These are phyloP conservation scores for Mongoloraphidia duomilia DNA, from an alignment of 2,888 invertebrate genomes.

Conservation along the genomic window DNA sequence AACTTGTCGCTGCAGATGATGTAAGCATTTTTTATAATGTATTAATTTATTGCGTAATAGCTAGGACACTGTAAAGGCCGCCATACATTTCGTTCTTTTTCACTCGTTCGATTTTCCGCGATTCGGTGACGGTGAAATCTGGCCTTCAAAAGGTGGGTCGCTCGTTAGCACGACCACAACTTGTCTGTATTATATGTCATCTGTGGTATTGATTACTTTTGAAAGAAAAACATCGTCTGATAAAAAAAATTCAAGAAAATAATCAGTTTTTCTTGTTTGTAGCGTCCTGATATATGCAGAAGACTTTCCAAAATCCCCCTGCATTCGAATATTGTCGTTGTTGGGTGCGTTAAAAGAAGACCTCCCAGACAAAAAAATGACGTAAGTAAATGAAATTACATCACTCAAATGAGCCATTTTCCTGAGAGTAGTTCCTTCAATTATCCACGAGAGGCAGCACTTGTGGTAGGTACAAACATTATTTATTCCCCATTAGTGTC, in stretches of 20 bases:
- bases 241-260: not conserved
- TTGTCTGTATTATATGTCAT: no score
- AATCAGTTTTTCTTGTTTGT: not conserved
- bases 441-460: no score
- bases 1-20: slow-evolving; percentile 34
- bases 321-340: not conserved
- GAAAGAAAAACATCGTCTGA: not conserved
- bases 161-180: no score
- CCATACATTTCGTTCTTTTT: no score
- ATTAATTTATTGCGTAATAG: not conserved
- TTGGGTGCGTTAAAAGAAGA: slow-evolving; percentile 1
- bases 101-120: no score
- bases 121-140: no score
- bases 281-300: not conserved
- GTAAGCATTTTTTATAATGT: slow-evolving; percentile 16
- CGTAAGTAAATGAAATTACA: not conserved
- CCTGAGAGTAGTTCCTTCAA: no score
- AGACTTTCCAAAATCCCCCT: slow-evolving; percentile 1
- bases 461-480: no score
- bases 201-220: no score
- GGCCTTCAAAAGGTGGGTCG: no score
- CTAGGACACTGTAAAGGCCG: not conserved
- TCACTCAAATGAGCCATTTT: not conserved
- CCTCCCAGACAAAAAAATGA: not conserved
- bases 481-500: no score